Conservation (phyloP, 2,888 invertebrate species). For the Cyclophora albipunctata region DNA sequence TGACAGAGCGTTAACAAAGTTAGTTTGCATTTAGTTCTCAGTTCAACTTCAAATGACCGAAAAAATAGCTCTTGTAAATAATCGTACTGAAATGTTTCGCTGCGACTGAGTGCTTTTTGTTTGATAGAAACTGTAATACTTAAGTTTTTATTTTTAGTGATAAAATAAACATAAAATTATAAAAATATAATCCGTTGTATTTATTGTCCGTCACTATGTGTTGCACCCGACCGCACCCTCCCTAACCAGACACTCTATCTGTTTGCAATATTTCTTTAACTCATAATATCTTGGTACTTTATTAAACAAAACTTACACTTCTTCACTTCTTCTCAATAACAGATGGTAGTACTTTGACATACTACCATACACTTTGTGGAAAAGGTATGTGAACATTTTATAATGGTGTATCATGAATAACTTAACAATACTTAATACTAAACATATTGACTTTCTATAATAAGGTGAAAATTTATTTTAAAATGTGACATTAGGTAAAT, state of each 20-base stretch:
- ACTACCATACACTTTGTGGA: constrained; percentile 44
- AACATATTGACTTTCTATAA: no score
- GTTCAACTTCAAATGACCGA: constrained; percentile 38
- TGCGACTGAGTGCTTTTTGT: constrained; percentile 71
- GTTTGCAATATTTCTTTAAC: constrained; percentile 28
- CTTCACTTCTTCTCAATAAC: not conserved
- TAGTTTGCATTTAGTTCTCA: constrained; percentile 59
- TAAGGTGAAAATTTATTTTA: no score
- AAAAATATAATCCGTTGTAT: constrained; percentile 49
- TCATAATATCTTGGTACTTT: constrained; percentile 48
- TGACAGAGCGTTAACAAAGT: constrained; percentile 25
- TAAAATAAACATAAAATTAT: constrained; percentile 71
- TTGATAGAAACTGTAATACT: constrained; percentile 73
- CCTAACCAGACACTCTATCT: constrained; percentile 47
- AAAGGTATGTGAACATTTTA: no score
- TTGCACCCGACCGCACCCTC: constrained; percentile 52
- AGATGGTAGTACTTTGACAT: constrained; percentile 31
- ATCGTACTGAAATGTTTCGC: constrained; percentile 65
- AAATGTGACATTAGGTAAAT: no score
- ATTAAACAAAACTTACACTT: constrained; percentile 17
- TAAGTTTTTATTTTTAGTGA: constrained; percentile 73
- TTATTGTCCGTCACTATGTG: constrained; percentile 37
- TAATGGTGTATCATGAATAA: no score
- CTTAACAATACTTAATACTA: no score
- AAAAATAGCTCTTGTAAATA: constrained; percentile 60